Evolutionary conservation across 2,113 vertebrate genomes (phyloP).

Genomic region (Myotis davidii): DNA sequence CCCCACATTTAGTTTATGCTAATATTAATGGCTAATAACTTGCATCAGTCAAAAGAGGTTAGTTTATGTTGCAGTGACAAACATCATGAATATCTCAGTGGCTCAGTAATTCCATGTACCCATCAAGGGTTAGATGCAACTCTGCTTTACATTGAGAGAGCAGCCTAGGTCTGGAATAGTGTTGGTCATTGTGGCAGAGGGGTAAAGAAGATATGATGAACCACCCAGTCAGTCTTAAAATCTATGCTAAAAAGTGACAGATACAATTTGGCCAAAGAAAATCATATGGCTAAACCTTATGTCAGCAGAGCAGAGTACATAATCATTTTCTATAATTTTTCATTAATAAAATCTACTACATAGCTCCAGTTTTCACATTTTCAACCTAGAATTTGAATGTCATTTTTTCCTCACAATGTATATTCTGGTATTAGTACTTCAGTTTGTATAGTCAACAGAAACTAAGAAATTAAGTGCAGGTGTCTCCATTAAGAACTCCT

Average conservation of each 20-base stretch:
- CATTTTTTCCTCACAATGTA: not conserved
- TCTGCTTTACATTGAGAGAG: not conserved
- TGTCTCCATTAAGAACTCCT: conserved; percentile 62
- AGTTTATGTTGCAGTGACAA: not conserved
- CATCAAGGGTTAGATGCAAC: not conserved
- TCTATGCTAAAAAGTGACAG: conserved; percentile 9
- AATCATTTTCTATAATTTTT: conserved; percentile 47
- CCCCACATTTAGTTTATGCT: conserved; percentile 20
- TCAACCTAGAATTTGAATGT: conserved; percentile 8
- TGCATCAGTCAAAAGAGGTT: not conserved
- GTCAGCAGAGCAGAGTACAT: conserved; percentile 24
- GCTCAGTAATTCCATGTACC: not conserved
- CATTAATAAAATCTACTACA: conserved; percentile 52
- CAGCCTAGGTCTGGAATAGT: not conserved
- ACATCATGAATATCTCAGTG: not conserved
- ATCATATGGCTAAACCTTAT: conserved; percentile 32
- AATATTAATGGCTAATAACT: not conserved
- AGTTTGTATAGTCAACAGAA: conserved; percentile 60
- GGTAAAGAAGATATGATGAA: not conserved
- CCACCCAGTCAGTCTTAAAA: conserved; percentile 10
- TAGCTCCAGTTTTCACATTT: conserved; percentile 38
- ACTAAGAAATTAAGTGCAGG: conserved; percentile 50
- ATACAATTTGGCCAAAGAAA: conserved; percentile 25
- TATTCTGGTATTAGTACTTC: conserved; percentile 41
- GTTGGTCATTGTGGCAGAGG: not conserved